Evolutionary conservation across 2,797 vertebrate genomes (phyloP).

Genomic region (Thaleichthys pacificus): DNA sequence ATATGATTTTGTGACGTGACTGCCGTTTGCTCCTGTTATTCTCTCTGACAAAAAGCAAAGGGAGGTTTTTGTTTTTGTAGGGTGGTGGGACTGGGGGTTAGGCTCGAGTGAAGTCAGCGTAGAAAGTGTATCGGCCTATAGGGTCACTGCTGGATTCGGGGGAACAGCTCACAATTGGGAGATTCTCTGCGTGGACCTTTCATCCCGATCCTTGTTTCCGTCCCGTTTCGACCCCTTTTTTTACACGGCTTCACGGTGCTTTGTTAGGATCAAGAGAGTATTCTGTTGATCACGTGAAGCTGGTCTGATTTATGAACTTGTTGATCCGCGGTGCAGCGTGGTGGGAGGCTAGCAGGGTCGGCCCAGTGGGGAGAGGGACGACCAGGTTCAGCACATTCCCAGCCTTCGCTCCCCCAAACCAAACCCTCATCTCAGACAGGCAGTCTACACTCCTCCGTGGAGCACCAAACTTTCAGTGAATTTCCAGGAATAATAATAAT

Average conservation of each 20-base stretch:
- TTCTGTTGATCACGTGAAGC: slow-evolving; percentile 26
- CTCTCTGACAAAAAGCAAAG: slow-evolving; percentile 38
- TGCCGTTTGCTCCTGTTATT: slow-evolving; percentile 27
- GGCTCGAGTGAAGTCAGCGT: neutral
- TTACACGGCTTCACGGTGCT: slow-evolving; percentile 30
- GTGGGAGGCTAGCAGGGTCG: slow-evolving; percentile 19
- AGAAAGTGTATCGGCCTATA: neutral
- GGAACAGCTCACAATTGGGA: neutral
- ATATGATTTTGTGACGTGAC: slow-evolving; percentile 55
- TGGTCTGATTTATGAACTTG: slow-evolving; percentile 50
- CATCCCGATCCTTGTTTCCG: slow-evolving; percentile 27
- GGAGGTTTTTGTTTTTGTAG: slow-evolving; percentile 27
- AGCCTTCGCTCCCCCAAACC: slow-evolving; percentile 10
- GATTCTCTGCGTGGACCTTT: neutral
- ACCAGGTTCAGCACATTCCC: slow-evolving; percentile 46
- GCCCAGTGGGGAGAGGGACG: slow-evolving; percentile 30
- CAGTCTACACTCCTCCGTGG: slow-evolving; percentile 30
- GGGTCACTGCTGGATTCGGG: neutral
- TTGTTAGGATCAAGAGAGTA: slow-evolving; percentile 23
- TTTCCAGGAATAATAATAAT: slow-evolving; percentile 57
- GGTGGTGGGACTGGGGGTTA: slow-evolving; percentile 20
- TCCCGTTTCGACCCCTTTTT: slow-evolving; percentile 23
- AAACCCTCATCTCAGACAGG: slow-evolving; percentile 38
- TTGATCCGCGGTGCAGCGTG: neutral
- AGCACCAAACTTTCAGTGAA: slow-evolving; percentile 62